Conservation (phyloP, 2,888 invertebrate genomes). For the Lissonota sp. region DNA sequence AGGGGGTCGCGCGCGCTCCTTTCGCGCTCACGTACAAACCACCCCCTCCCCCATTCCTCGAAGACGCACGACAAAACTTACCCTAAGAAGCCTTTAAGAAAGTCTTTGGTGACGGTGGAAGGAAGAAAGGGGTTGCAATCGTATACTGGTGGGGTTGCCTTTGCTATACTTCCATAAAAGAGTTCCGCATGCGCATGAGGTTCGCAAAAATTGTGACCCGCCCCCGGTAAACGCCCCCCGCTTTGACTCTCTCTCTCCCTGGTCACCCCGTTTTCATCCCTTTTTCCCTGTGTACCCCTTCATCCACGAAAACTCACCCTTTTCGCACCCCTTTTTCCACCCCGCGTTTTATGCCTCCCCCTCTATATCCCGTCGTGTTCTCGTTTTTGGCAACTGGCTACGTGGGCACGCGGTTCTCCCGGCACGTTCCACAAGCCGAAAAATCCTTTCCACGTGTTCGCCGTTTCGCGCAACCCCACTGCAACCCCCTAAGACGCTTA, state of each 20-base stretch:
- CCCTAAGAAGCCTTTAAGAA: constrained; percentile 83
- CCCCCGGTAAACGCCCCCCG: constrained; percentile 79
- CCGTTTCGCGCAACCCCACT: constrained; percentile 58
- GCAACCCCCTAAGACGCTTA: constrained; percentile 74
- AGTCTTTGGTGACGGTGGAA: constrained; percentile 72
- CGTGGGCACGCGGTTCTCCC: constrained; percentile 48
- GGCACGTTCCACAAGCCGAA: constrained; percentile 50
- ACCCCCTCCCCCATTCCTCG: constrained; percentile 39
- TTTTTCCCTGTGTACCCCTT: constrained; percentile 52
- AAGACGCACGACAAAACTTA: constrained; percentile 79
- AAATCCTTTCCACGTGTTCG: constrained; percentile 62
- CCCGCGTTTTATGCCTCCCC: constrained; percentile 35
- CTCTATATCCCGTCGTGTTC: constrained; percentile 49
- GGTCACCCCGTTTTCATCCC: constrained; percentile 67
- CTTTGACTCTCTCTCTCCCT: constrained; percentile 64
- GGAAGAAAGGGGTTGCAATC: constrained; percentile 55
- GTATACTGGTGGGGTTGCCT: constrained; percentile 66
- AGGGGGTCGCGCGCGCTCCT: constrained; percentile 5
- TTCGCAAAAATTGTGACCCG: constrained; percentile 80
- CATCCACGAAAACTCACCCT: constrained; percentile 52
- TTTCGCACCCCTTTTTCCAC: constrained; percentile 55
- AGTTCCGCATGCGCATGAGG: constrained; percentile 81
- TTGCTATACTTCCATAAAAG: constrained; percentile 74
- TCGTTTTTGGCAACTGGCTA: constrained; percentile 45
- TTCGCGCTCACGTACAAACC: constrained; percentile 13